Evolutionary conservation across 2,113 vertebrate genomes (phyloP), one percentile per base, ranked within the genome.

Genomic region (Promerops cafer): DNA sequence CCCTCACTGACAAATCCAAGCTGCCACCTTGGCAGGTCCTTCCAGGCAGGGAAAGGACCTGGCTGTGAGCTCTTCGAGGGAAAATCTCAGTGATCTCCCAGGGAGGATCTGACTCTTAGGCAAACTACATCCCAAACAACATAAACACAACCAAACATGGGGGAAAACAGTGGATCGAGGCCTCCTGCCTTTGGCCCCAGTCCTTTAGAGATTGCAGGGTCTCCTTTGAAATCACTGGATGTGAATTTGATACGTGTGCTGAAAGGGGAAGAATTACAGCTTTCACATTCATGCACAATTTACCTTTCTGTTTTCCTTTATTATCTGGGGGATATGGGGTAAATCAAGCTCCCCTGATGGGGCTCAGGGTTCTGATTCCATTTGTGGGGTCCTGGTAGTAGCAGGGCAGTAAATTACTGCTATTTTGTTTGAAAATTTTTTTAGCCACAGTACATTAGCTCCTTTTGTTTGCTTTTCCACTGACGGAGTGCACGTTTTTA

Each of bases 391-490:
- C 97, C 96, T 5, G 42, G 96, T 94, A 97, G 95, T 87, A 98
- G 97, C 42, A 24, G 75, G 96, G 97, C 96, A 95, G 83, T 98
- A 98, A 98, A 98, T 98, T 98, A 97, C 96, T 88, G 87, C 89
- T 61, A 95, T 97, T 98, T 97, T 97, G 97, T 98, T 98, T 98
- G 97, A 97, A 96, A 94, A 97, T 98, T 98, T 98, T 97, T 98
- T 97, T 98, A 98, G 97, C 97, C 96, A 98, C 98, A 98, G 93
- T 97, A 98, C 98, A 98, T 98, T 98, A 98, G 97, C 97, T 97
- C 80, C 95, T 97, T 97, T 97, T 98, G 97, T 98, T 98, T 98
- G 97, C 97, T 98, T 98, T 98, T 97, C 96, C 97, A 97, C 95
- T 87, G 95, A 95, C 56, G 71, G 95, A 82, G 87, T 79, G 87